A percentile compares a stretch with the other conserved stretches of the same genome.
phyloP scores from a whole-genome alignment of 2,888 invertebrate species.

The Prosapia bicincta region DNA sequence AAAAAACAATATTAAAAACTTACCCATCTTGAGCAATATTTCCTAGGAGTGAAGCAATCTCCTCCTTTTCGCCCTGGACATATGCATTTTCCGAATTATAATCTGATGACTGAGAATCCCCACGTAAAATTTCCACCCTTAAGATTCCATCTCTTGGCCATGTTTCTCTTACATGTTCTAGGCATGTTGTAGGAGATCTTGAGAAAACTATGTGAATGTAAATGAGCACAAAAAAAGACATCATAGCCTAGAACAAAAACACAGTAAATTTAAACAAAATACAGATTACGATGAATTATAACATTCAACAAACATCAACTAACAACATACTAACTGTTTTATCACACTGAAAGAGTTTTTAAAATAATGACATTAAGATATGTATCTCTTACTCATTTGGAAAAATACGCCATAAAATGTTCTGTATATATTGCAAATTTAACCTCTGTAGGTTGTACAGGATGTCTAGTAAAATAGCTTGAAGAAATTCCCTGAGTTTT shows the following conservation, averaged over 20 bases:
- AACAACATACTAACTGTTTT: too few relatives aligned
- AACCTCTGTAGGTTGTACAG: too few relatives aligned
- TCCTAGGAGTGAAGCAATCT: constrained; percentile 20
- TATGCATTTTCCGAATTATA: constrained; percentile 80
- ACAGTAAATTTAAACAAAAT: constrained; percentile 43
- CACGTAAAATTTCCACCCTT: constrained; percentile 79
- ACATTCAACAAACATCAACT: too few relatives aligned
- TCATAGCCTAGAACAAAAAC: constrained; percentile 60
- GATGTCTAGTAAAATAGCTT: too few relatives aligned
- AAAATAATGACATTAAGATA: too few relatives aligned
- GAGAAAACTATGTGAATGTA: constrained; percentile 96
- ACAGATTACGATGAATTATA: too few relatives aligned
- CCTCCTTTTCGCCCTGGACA: constrained; percentile 59
- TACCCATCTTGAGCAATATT: constrained; percentile 57
- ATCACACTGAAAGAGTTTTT: too few relatives aligned
- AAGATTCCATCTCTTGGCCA: constrained; percentile 97
- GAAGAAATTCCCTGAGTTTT: too few relatives aligned
- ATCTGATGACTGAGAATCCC: constrained; percentile 58
- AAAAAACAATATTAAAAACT: constrained; percentile 43
- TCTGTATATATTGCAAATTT: too few relatives aligned
- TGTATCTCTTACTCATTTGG: too few relatives aligned
- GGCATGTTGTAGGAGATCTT: constrained; percentile 87
- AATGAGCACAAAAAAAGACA: constrained; percentile 84
- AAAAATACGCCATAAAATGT: too few relatives aligned
- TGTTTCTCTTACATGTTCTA: constrained; percentile 78